phyloP scores from a whole-genome alignment of 2,113 vertebrate genomes.

The Sylvia atricapilla region DNA sequence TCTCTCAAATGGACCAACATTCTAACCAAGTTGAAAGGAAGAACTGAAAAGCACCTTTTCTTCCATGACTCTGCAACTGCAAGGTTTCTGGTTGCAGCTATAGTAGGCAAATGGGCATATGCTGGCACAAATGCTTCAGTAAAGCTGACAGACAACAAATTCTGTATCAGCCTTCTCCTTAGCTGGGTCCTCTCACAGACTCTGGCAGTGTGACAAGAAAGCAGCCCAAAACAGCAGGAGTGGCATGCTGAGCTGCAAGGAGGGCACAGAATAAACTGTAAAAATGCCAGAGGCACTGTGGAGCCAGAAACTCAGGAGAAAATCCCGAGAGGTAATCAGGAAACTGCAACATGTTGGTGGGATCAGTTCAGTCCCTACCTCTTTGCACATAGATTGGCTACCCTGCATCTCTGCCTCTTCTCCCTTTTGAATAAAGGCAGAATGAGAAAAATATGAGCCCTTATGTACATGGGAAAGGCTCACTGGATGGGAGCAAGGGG shows the following conservation, averaged over 20 bases:
- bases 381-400: neutral
- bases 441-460: neutral
- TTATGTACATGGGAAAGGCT: accelerated
- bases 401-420: neutral
- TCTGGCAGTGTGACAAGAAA: neutral
- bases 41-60: neutral
- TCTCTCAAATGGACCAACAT: neutral
- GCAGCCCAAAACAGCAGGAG: neutral
- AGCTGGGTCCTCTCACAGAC: neutral
- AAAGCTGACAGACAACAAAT: neutral
- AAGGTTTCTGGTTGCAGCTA: neutral
- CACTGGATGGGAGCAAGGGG: accelerated
- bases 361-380: neutral
- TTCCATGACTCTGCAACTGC: neutral
- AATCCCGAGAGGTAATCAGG: neutral
- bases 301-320: neutral
- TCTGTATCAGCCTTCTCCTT: neutral
- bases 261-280: neutral
- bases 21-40: neutral
- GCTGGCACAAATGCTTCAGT: neutral
- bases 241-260: neutral
- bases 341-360: neutral
- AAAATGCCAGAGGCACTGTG: neutral
- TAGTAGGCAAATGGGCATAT: neutral
- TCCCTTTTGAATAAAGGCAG: neutral